Conservation (phyloP, 2,797 vertebrate species). For the Sarcophilus harrisii region DNA sequence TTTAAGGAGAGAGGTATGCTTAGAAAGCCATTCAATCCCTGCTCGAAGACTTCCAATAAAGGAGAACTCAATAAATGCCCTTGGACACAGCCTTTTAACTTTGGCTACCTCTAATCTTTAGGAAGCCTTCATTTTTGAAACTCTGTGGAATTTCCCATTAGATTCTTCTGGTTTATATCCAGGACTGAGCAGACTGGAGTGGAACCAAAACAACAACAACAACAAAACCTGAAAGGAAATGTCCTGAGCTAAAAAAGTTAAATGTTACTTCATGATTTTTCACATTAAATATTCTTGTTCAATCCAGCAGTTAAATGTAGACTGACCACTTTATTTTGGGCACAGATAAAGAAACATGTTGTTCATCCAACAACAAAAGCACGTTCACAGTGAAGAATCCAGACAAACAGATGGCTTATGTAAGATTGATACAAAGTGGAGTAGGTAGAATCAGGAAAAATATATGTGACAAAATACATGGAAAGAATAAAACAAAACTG, state of each 20-base stretch:
- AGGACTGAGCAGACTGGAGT: background rate
- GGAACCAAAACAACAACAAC: background rate
- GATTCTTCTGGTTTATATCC: background rate
- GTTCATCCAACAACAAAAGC: background rate
- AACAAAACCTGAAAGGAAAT: background rate
- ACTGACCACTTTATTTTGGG: background rate
- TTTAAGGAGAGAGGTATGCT: too few relatives aligned
- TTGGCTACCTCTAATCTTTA: too few relatives aligned
- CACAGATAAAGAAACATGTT: background rate
- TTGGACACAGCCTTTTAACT: too few relatives aligned
- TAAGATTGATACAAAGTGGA: background rate
- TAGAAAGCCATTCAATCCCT: too few relatives aligned
- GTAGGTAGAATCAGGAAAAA: background rate
- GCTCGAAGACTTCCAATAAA: too few relatives aligned
- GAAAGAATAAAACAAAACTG: background rate
- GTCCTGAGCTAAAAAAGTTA: too few relatives aligned
- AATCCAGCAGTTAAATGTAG: background rate
- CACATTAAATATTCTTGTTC: background rate
- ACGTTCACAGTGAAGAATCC: background rate
- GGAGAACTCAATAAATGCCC: too few relatives aligned
- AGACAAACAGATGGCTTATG: background rate
- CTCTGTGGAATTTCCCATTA: background rate
- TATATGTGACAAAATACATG: background rate
- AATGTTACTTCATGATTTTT: background rate
- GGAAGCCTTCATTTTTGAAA: background rate